Evolutionary conservation across 1,140 invertebrate species (phyloP), one percentile per base, ranked within the genome.

Genomic region (Cecropterus lyciades): DNA sequence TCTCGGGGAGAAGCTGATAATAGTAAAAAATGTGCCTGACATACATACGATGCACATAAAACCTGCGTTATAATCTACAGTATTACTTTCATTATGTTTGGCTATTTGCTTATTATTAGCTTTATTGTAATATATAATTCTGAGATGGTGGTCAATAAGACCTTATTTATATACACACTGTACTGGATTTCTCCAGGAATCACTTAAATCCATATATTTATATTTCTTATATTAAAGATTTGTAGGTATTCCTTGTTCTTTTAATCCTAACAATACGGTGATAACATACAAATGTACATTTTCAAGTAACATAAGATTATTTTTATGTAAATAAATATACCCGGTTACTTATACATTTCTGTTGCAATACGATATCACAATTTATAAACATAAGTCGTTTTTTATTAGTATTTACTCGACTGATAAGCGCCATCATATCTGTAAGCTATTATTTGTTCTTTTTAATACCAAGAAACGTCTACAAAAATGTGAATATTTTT

Each of bases 21-120:
- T 56, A 68, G 56, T 56, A 68, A 68, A 68, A 56, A 62, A 49
- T 51, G 42, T 42, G 43, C 11, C 43, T 33, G 59, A 46, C 33
- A 64, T 57, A 57, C 16, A 68, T 68, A 63, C 33, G 51, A 63
- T 64, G 52, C 59, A 63, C 56, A 46, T 59, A 59, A 59, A 59
- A 14, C 15, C 24, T 27, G 24, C 40, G 46, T 11, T 5, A 59
- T 59, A 46, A 59, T 48, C 43, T 59, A 16, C 10, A 46, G 14
- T 59, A 59, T 45, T 46, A 42, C 56, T 59, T 59, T 20, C 43
- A 46, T 59, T 27, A 48, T 59, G 46, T 59, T 59, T 42, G 43
- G 56, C 27, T 13, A 59, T 27, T 46, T 37, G 0, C 24, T 10
- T 20, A 24, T 48, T 17, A 11, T n/a, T 9, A n/a, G 33, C 9